A percentile compares a stretch with the other conserved stretches of the same genome.
These are phyloP conservation scores for Salvator merianae DNA, from an alignment of 2,113 vertebrate genomes.

Conservation along the genomic window DNA sequence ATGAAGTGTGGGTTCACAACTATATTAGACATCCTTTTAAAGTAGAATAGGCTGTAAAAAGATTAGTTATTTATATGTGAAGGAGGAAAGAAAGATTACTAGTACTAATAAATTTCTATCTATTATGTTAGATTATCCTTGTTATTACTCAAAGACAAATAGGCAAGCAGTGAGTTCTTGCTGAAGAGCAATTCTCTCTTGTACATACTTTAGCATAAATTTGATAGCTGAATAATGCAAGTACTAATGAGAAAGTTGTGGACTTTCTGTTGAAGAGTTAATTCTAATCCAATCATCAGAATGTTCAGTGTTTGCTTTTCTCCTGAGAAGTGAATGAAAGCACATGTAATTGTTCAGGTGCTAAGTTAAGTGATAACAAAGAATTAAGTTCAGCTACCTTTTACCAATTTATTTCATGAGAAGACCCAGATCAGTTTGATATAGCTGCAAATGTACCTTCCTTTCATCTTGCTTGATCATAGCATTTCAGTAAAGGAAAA, in stretches of 20 bases:
- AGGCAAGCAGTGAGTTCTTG: conserved; percentile 56
- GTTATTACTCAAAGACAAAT: conserved; percentile 71
- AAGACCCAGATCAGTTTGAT: not conserved
- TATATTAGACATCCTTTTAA: not conserved
- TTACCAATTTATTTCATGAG: conserved; percentile 2
- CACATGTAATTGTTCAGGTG: conserved; percentile 22
- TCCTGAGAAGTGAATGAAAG: conserved; percentile 17
- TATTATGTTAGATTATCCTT: conserved; percentile 68
- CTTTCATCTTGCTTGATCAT: not conserved
- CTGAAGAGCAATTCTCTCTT: conserved; percentile 72
- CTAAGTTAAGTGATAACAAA: conserved; percentile 18
- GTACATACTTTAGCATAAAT: conserved; percentile 69
- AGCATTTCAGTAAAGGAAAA: not conserved
- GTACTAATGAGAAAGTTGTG: conserved; percentile 31
- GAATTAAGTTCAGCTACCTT: conserved; percentile 9
- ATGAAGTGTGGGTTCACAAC: too few species aligned
- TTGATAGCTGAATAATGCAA: conserved; percentile 34
- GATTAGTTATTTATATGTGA: conserved; percentile 4
- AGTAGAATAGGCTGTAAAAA: not conserved
- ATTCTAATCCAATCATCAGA: conserved; percentile 40
- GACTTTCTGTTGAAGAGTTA: conserved; percentile 61
- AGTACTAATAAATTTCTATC: conserved; percentile 71
- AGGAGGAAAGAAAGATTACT: conserved; percentile 9
- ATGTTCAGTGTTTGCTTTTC: conserved; percentile 10
- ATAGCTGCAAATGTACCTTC: not conserved